Evolutionary conservation across 2,888 invertebrate species (phyloP).

Genomic region (Drosophila tripunctata): DNA sequence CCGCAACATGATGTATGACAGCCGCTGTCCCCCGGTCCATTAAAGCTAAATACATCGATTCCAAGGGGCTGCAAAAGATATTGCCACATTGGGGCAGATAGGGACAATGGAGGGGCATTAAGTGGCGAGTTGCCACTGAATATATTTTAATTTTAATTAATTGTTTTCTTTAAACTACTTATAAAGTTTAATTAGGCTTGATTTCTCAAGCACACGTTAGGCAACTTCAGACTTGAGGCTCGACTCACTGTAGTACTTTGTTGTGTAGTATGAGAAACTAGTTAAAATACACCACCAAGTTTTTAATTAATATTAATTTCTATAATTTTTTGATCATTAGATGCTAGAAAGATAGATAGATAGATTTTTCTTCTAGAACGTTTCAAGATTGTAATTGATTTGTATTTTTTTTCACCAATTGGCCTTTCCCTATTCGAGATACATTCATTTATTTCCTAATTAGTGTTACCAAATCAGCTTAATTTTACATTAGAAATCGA

Average conservation of each 20-base stretch:
- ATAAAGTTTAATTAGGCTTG: constrained; percentile 8
- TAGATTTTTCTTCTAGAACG: too few species aligned
- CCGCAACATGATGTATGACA: constrained; percentile 63
- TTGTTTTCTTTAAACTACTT: constrained; percentile 24
- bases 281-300: too few species aligned
- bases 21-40: constrained; percentile 30
- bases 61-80: neutral
- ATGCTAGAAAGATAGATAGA: too few species aligned
- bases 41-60: constrained; percentile 44
- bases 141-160: constrained; percentile 60
- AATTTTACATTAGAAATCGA: too few species aligned
- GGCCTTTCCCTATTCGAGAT: too few species aligned
- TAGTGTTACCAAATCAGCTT: neutral
- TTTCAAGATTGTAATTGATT: too few species aligned
- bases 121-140: constrained; percentile 23
- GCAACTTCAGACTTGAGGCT: neutral
- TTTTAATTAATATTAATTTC: neutral
- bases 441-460: neutral
- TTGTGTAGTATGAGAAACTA: neutral
- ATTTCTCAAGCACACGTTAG: neutral
- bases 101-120: neutral
- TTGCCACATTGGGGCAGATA: neutral
- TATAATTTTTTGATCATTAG: too few species aligned
- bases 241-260: neutral
- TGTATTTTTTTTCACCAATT: too few species aligned